Conservation (phyloP, 2,888 invertebrate genomes). For the Prosopocoilus inquinatus region DNA sequence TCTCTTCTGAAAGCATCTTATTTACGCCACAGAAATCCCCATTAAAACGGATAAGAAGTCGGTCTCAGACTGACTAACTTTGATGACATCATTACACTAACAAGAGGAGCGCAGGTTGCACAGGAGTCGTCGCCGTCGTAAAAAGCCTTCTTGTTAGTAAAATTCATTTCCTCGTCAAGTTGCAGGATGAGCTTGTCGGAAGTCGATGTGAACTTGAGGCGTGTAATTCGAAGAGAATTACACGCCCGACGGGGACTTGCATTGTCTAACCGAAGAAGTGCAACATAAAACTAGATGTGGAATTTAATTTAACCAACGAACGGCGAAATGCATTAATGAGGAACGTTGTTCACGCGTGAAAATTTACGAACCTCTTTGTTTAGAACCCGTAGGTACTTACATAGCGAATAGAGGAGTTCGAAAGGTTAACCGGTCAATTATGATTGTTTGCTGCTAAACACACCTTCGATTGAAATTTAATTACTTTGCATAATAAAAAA, state of each 20-base stretch:
- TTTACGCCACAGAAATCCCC: too few relatives aligned
- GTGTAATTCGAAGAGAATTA: conserved; percentile 28
- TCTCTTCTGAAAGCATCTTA: too few relatives aligned
- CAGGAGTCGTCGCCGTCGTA: neutral
- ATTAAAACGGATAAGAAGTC: too few relatives aligned
- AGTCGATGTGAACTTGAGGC: conserved; percentile 28
- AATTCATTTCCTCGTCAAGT: conserved; percentile 23
- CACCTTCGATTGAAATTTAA: too few relatives aligned
- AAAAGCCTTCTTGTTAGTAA: conserved; percentile 20
- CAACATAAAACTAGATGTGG: conserved; percentile 12
- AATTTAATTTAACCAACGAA: conserved; percentile 15
- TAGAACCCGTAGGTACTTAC: too few relatives aligned
- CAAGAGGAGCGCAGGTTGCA: neutral
- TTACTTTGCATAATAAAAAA: too few relatives aligned
- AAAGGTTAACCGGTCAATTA: too few relatives aligned
- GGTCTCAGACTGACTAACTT: conserved; percentile 2
- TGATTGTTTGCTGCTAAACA: too few relatives aligned
- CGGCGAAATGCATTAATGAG: conserved; percentile 17
- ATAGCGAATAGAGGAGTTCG: too few relatives aligned
- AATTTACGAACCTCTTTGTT: conserved; percentile 26
- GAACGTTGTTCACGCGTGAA: conserved; percentile 22
- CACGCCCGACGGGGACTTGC: conserved; percentile 12
- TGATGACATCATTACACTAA: conserved; percentile 12
- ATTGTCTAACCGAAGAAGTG: conserved; percentile 15
- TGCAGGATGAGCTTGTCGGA: conserved; percentile 25